A percentile compares a stretch with the other conserved stretches of the same genome.
phyloP scores from a whole-genome alignment of 2,113 vertebrate genomes.

The Serinus canaria region DNA sequence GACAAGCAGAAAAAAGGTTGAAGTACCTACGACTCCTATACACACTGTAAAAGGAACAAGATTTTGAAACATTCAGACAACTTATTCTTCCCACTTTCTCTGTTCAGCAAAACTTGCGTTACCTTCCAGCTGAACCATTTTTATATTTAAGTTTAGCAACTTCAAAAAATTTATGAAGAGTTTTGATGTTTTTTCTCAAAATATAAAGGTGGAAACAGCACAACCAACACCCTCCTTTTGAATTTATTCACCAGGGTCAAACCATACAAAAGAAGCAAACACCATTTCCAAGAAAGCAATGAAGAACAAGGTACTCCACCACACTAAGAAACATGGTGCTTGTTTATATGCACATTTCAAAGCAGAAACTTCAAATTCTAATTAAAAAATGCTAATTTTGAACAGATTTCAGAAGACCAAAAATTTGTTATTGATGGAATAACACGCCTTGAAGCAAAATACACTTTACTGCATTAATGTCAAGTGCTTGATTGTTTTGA shows the following conservation, averaged over 20 bases:
- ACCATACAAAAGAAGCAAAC: not conserved
- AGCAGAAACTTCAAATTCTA: not conserved
- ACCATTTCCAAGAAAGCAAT: not conserved
- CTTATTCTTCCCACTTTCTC: not conserved
- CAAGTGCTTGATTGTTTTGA: conserved; percentile 22
- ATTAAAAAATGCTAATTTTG: not conserved
- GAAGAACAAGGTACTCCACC: not conserved
- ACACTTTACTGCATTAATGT: not conserved
- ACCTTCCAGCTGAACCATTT: not conserved
- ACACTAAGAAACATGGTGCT: not conserved
- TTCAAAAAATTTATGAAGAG: not conserved
- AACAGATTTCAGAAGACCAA: not conserved
- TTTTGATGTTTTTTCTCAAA: not conserved
- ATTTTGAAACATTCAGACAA: not conserved
- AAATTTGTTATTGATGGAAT: not conserved
- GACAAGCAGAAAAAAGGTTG: not conserved
- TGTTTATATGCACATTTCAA: not conserved
- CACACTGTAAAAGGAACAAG: not conserved
- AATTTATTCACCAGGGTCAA: not conserved
- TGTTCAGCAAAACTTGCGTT: not conserved
- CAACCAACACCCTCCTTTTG: not conserved
- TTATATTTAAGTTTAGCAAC: not conserved
- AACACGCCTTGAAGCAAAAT: not conserved
- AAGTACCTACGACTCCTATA: not conserved
- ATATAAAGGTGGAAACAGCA: not conserved